Evolutionary conservation across 2,888 invertebrate species (phyloP).

Genomic region (Fissipunctia ypsillon): DNA sequence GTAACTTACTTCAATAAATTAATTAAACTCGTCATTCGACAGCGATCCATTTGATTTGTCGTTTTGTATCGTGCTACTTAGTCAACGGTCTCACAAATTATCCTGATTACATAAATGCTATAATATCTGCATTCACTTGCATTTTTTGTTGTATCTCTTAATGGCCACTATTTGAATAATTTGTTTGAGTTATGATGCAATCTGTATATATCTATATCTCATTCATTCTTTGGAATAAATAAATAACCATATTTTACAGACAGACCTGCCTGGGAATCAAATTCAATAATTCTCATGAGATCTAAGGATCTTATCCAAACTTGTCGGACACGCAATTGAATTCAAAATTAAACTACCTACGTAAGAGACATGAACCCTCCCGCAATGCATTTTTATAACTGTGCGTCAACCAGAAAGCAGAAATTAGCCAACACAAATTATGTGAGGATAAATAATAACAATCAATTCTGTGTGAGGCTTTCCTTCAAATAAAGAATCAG

Average conservation of each 20-base stretch:
- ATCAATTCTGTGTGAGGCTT: background rate
- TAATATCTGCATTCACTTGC: slow-evolving; percentile 5
- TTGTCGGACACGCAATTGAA: background rate
- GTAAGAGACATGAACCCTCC: background rate
- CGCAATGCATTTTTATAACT: background rate
- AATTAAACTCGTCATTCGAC: background rate
- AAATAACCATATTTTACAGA: slow-evolving; percentile 2
- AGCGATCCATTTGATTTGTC: slow-evolving; percentile 10
- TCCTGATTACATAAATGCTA: slow-evolving; percentile 44
- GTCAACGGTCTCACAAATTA: slow-evolving; percentile 27
- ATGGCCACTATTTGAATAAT: slow-evolving; percentile 19
- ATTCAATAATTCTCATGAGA: background rate
- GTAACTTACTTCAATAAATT: background rate
- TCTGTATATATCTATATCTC: background rate
- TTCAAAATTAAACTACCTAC: background rate
- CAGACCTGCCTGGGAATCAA: background rate
- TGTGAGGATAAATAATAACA: too few relatives aligned
- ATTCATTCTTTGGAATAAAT: slow-evolving; percentile 10
- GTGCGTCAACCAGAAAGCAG: background rate
- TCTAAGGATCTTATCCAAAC: background rate
- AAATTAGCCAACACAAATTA: too few relatives aligned
- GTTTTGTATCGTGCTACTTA: slow-evolving; percentile 13
- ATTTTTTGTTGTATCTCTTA: background rate
- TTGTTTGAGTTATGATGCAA: slow-evolving; percentile 4
- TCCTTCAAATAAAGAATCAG: background rate